Evolutionary conservation across 2,888 invertebrate species (phyloP).

Genomic region (Caenorhabditis parvicauda): DNA sequence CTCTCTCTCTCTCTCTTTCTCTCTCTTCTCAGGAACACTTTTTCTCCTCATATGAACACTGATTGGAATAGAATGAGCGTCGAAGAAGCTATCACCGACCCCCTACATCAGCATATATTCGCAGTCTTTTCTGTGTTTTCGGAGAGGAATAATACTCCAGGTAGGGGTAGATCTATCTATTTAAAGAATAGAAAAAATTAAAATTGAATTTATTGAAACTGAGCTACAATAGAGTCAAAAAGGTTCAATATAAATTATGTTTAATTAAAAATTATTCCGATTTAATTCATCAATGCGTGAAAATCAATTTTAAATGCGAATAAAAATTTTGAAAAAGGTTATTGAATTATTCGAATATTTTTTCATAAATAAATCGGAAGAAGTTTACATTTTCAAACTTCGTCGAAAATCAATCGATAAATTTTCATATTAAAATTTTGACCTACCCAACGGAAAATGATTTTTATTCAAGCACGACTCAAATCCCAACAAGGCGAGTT

Average conservation of each 20-base stretch:
- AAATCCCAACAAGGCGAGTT: constrained; percentile 26
- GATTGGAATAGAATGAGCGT: no score
- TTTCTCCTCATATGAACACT: no score
- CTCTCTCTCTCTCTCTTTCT: no score
- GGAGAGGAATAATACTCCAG: constrained; percentile 17
- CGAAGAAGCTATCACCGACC: constrained; percentile 8
- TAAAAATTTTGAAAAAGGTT: background rate
- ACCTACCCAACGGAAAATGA: background rate
- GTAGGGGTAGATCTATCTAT: constrained; percentile 3
- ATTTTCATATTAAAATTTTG: background rate
- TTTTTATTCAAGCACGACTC: constrained; percentile 10
- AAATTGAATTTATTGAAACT: background rate
- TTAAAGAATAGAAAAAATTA: background rate
- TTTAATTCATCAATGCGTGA: no score
- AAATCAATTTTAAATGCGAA: no score
- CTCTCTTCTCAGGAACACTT: no score
- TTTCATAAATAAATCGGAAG: background rate
- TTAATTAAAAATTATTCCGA: background rate
- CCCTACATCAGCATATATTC: constrained; percentile 22
- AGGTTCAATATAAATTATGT: background rate
- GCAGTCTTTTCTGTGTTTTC: constrained; percentile 28
- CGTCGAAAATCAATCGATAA: no score
- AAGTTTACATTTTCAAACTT: background rate
- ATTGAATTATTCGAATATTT: background rate
- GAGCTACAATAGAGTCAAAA: background rate